Base-by-base conservation (phyloP, 2,888 invertebrate species). In the Protodeltote pygarga region DNA sequence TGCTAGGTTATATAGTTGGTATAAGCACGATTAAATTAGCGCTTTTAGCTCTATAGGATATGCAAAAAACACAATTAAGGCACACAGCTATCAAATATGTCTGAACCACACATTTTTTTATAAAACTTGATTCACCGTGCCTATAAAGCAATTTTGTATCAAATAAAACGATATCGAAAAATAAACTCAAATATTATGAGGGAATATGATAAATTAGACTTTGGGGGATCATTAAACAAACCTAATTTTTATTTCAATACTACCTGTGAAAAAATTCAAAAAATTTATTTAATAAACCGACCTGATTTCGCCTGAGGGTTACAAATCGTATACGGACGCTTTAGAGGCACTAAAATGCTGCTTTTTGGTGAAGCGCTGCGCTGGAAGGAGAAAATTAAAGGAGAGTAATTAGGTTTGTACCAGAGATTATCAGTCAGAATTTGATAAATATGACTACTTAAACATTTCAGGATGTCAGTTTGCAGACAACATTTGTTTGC, bases 251-350 rank as follows among this genome's bases (percentile, higher is more conserved):
- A 63, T 71, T 70, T 70, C 65, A 60, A 62, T 65, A 71, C 65
- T 69, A 70, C 65, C 63, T 66, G 49, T 41, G 44, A 40, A 70
- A 71, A 72, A 74, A 79, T 81, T 65, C 65, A 57, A 77, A 80
- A 77, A 68, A 78, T 77, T 48, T 70, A 71, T 42, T 67, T 79
- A 77, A 83, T 81, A 73, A 71, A 65, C 60, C 66, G 55, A 69
- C 55, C 61, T 72, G 71, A 61, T 71, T 65, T 65, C 45, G 79
- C 79, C 80, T 44, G 53, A 53, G 81, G 79, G 75, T 60, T 63
- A 50, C 29, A 42, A 40, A 39, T 54, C 20, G 38, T 46, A 39
- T 39, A 49, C 24, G 24, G 35, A 53, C 29, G 29, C 16, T 2
- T 5, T 11, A 6, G 13, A 10, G 45, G 3, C 15, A 9, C 58